Conservation (phyloP, 2,113 vertebrate species). For the Neolamprologus toae region DNA sequence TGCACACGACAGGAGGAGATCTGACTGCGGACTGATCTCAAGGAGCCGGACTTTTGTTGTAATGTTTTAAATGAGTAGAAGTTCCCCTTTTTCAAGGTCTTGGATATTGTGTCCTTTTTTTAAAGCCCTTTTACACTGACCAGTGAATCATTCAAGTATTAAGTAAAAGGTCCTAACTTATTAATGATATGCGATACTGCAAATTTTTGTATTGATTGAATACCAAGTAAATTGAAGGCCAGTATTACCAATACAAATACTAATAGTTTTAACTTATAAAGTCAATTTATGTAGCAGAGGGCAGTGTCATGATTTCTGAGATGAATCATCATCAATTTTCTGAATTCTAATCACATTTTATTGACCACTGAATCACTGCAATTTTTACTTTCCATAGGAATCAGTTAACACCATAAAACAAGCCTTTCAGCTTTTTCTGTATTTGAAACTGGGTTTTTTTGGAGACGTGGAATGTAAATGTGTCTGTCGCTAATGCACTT, state of each 20-base stretch:
- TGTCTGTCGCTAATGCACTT: background rate
- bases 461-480: background rate
- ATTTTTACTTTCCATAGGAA: background rate
- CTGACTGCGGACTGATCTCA: background rate
- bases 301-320: background rate
- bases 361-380: background rate
- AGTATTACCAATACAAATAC: background rate
- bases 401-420: background rate
- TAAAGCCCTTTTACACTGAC: background rate
- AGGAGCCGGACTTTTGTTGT: background rate
- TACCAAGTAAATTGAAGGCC: background rate
- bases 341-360: background rate
- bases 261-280: background rate
- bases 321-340: background rate
- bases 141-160: background rate
- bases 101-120: background rate
- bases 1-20: background rate
- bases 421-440: background rate
- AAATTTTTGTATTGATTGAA: background rate
- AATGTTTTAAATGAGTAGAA: background rate
- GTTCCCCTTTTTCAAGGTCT: background rate
- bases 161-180: background rate
- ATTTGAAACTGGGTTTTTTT: background rate
- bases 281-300: background rate
- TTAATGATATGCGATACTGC: background rate